Conservation (phyloP, 2,797 vertebrate genomes). For the Tragelaphus eurycerus region DNA sequence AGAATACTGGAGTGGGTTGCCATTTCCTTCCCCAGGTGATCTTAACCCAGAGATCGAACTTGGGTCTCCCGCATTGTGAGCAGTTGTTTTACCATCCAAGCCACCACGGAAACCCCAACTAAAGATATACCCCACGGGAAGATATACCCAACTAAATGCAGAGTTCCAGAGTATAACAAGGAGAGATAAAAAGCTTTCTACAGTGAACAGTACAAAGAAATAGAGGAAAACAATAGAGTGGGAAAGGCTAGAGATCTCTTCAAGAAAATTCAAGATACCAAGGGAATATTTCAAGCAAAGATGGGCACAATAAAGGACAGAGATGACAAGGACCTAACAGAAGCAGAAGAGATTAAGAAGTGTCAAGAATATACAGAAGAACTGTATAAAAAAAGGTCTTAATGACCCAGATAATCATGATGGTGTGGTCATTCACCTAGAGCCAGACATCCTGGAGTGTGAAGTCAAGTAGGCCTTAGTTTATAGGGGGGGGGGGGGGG, state of each 20-base stretch:
- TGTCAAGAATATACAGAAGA: not conserved
- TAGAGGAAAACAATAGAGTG: not conserved
- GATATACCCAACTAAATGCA: not conserved
- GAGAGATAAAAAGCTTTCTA: not conserved
- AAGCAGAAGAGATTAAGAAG: not conserved
- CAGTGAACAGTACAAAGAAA: not conserved
- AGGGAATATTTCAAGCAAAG: not conserved
- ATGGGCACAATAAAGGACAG: not conserved
- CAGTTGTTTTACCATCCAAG: too few relatives aligned
- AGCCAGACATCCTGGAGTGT: not conserved
- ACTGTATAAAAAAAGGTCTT: not conserved
- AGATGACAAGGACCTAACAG: not conserved
- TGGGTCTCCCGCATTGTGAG: rapidly evolving
- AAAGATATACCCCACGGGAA: not conserved
- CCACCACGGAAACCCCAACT: too few relatives aligned
- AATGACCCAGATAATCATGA: not conserved
- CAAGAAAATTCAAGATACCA: not conserved
- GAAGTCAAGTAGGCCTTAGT: not conserved
- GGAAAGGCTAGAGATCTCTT: not conserved
- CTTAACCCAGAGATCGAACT: too few relatives aligned
- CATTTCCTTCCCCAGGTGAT: too few relatives aligned
- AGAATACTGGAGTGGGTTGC: too few relatives aligned
- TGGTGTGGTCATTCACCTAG: not conserved
- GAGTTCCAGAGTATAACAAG: not conserved
- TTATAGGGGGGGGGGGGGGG: too few relatives aligned